Evolutionary conservation across 2,888 invertebrate genomes (phyloP).

Genomic region (Capitulum mitella): DNA sequence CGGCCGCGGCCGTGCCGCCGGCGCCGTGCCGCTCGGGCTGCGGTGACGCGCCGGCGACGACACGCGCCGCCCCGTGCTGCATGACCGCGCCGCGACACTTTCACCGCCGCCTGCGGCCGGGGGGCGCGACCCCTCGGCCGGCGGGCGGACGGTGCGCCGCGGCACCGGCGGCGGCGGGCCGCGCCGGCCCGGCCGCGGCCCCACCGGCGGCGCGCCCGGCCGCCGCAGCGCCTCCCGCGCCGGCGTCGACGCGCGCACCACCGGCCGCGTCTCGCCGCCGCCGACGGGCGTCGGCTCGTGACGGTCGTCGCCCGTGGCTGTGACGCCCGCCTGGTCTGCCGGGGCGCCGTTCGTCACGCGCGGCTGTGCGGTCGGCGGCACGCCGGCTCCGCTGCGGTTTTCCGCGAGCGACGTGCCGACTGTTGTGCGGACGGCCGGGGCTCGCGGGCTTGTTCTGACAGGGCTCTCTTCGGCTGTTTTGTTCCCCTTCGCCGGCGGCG

Average conservation of each 20-base stretch:
- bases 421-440: neutral
- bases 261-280: neutral
- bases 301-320: neutral
- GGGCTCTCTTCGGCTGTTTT: neutral
- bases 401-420: neutral
- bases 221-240: too few relatives aligned
- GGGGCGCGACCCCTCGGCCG: neutral
- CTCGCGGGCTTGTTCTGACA: neutral
- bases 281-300: neutral
- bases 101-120: neutral
- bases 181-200: neutral
- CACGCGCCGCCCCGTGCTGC: neutral
- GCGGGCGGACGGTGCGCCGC: neutral
- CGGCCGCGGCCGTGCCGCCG: neutral
- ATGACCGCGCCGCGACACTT: neutral
- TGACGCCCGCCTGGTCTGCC: neutral
- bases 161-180: neutral
- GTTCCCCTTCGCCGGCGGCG: too few relatives aligned
- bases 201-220: too few relatives aligned
- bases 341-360: neutral
- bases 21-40: neutral
- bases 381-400: neutral
- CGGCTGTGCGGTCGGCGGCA: neutral
- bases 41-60: neutral
- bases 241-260: too few relatives aligned